Evolutionary conservation across 92 coral and sea anemone species (phyloP).

Genomic region (Palythoa grandiflora): DNA sequence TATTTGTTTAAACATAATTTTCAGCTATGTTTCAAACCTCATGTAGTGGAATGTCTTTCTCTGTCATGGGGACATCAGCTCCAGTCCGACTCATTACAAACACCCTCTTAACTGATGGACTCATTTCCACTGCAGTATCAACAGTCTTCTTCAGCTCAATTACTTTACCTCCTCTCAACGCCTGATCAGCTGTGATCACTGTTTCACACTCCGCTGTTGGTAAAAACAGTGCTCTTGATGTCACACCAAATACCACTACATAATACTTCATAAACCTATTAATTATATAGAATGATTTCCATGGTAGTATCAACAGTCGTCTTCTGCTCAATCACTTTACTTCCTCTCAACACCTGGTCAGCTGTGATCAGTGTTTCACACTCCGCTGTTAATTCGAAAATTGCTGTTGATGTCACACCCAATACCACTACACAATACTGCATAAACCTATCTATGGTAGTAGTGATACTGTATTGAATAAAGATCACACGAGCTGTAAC

Average conservation of each 20-base stretch:
- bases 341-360: constrained; percentile 94
- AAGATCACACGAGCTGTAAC: too few species aligned
- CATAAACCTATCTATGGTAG: too few species aligned
- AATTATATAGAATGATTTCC: constrained; percentile 65
- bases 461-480: too few species aligned
- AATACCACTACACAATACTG: too few species aligned
- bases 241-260: too few species aligned
- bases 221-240: not conserved
- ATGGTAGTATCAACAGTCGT: constrained; percentile 92
- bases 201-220: constrained; percentile 88
- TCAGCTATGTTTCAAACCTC: constrained; percentile 60
- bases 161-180: constrained; percentile 87
- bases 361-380: constrained; percentile 95
- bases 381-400: constrained; percentile 65
- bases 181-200: constrained; percentile 96
- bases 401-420: not conserved
- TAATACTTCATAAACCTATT: too few species aligned
- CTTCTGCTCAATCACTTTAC: constrained; percentile 84
- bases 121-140: constrained; percentile 87
- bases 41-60: constrained; percentile 87
- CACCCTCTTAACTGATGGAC: constrained; percentile 91
- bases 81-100: constrained; percentile 96
- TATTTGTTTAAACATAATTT: too few species aligned
- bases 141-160: constrained; percentile 88
- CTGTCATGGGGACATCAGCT: constrained; percentile 96